These are phyloP conservation scores for Barbus barbus DNA, from an alignment of 2,113 vertebrate species.

Conservation along the genomic window DNA sequence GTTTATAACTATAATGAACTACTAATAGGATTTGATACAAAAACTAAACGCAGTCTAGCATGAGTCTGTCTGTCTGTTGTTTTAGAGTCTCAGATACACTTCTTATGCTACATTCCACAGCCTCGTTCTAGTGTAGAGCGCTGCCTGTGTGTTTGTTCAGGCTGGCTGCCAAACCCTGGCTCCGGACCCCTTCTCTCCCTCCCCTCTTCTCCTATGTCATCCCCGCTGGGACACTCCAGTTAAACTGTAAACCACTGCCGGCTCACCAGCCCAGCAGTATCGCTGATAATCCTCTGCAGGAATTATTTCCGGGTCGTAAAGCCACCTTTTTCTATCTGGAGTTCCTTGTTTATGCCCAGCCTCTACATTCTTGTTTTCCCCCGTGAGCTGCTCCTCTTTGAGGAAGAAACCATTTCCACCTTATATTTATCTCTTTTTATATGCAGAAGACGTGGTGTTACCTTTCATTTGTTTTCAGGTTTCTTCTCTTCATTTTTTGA, in stretches of 20 bases:
- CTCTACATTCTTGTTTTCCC: slow-evolving; percentile 22
- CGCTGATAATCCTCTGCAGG: slow-evolving; percentile 67
- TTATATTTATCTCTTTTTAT: slow-evolving; percentile 19
- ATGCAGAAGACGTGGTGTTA: not conserved
- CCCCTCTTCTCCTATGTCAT: slow-evolving; percentile 39
- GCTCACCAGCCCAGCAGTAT: slow-evolving; percentile 64
- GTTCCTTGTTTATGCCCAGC: slow-evolving; percentile 6
- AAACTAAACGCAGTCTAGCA: not conserved
- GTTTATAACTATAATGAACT: not conserved
- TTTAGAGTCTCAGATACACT: not conserved
- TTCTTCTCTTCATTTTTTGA: not conserved
- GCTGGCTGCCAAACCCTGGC: slow-evolving; percentile 49
- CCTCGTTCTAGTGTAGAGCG: slow-evolving; percentile 37
- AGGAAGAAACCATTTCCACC: slow-evolving; percentile 19
- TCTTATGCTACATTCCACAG: slow-evolving; percentile 50
- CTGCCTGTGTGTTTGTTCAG: slow-evolving; percentile 55
- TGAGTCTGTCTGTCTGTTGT: not conserved
- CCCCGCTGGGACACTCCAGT: slow-evolving; percentile 60
- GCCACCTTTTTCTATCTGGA: slow-evolving; percentile 39
- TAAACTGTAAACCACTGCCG: slow-evolving; percentile 71
- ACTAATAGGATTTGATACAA: not conserved
- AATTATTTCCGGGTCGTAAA: slow-evolving; percentile 78
- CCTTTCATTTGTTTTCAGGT: not conserved
- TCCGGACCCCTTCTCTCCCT: slow-evolving; percentile 14
- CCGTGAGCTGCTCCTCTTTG: not conserved